A percentile compares a stretch with the other conserved stretches of the same genome.
phyloP scores from a whole-genome alignment of 2,797 vertebrate genomes.

The Fundulus diaphanus region DNA sequence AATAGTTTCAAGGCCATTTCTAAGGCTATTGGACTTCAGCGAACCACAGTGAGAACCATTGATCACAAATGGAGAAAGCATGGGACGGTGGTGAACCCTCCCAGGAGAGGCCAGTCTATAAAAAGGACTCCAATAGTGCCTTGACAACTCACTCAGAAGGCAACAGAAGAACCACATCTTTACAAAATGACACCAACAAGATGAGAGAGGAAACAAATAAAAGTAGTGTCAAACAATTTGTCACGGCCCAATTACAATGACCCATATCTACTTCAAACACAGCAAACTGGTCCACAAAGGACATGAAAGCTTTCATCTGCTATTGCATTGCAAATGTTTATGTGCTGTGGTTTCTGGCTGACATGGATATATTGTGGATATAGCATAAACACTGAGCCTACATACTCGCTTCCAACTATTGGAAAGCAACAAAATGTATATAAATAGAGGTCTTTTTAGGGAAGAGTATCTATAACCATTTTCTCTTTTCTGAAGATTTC shows the following conservation, averaged over 20 bases:
- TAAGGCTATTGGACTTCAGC: too few relatives aligned
- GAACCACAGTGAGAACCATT: too few relatives aligned
- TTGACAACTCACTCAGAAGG: too few relatives aligned
- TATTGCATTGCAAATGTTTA: conserved; percentile 16
- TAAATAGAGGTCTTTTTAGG: not conserved
- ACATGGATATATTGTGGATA: conserved; percentile 1
- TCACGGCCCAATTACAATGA: not conserved
- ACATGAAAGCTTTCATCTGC: conserved; percentile 4
- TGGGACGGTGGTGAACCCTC: too few relatives aligned
- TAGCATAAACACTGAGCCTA: not conserved
- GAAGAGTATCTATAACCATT: not conserved
- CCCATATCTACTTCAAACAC: not conserved
- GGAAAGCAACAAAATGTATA: conserved; percentile 9
- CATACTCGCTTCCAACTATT: not conserved
- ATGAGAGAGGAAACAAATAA: not conserved
- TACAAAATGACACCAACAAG: not conserved
- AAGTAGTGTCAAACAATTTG: conserved; percentile 1
- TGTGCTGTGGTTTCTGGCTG: conserved; percentile 16
- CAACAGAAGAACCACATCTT: too few relatives aligned
- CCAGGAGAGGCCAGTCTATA: too few relatives aligned
- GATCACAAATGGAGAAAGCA: too few relatives aligned
- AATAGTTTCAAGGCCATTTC: too few relatives aligned
- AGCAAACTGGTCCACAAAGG: not conserved
- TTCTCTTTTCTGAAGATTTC: not conserved
- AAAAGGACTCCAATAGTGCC: too few relatives aligned